Conservation (phyloP, 2,113 vertebrate species). For the Oxyura jamaicensis region DNA sequence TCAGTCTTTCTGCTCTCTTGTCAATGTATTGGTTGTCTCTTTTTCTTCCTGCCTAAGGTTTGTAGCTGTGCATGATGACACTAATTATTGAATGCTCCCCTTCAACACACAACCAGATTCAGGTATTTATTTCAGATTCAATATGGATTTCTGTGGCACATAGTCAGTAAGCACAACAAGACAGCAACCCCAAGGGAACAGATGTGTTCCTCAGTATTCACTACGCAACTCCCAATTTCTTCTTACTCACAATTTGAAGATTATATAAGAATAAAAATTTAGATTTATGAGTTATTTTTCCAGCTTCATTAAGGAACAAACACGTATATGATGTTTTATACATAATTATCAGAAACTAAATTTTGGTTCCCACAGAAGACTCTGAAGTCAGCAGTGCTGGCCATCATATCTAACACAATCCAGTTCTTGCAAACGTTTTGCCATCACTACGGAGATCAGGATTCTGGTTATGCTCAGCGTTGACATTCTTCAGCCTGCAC, state of each 20-base stretch:
- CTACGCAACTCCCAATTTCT: accelerated
- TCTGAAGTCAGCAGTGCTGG: not conserved
- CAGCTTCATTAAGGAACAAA: not conserved
- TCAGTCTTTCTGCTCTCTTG: not conserved
- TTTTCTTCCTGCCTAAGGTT: not conserved
- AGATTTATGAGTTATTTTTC: not conserved
- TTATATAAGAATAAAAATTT: not conserved
- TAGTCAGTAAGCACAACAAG: not conserved
- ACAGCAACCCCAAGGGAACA: not conserved
- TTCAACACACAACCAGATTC: not conserved
- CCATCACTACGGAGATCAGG: not conserved
- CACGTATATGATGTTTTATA: not conserved
- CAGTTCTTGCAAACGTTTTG: not conserved
- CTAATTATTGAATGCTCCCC: not conserved
- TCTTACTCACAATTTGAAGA: not conserved
- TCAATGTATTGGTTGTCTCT: not conserved
- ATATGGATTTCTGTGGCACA: not conserved
- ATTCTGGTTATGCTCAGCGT: not conserved
- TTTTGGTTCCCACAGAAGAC: not conserved
- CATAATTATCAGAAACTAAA: not conserved
- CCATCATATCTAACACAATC: not conserved
- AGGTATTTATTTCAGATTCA: not conserved
- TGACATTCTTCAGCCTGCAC: not conserved
- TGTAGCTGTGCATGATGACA: not conserved
- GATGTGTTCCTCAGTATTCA: not conserved